Conservation (phyloP, 2,113 vertebrate genomes). For the Leptosomus discolor region DNA sequence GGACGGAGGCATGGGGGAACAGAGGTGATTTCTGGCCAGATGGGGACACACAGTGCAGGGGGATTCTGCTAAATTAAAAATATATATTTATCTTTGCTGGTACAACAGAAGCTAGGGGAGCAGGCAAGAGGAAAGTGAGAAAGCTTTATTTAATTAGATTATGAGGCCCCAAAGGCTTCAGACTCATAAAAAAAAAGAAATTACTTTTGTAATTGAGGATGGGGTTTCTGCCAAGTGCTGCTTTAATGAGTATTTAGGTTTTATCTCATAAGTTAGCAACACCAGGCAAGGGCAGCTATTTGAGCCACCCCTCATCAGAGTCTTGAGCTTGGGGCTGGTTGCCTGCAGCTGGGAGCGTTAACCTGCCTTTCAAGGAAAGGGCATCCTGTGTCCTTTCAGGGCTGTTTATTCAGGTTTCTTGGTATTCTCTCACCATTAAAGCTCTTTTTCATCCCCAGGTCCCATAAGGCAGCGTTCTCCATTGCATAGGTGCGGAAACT, state of each 20-base stretch:
- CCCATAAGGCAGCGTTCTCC: background rate
- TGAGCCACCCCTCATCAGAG: background rate
- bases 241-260: slow-evolving; percentile 48
- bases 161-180: slow-evolving; percentile 52
- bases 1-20: background rate
- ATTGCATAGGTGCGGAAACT: background rate
- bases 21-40: background rate
- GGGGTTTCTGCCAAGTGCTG: slow-evolving; percentile 45
- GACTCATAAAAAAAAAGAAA: slow-evolving; percentile 27
- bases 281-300: background rate
- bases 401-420: background rate
- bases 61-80: slow-evolving; percentile 44
- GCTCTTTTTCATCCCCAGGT: background rate
- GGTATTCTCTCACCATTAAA: background rate
- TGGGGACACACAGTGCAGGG: background rate
- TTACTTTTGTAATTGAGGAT: slow-evolving; percentile 54
- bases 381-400: background rate
- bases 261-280: slow-evolving; percentile 7
- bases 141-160: slow-evolving; percentile 64
- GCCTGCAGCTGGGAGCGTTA: background rate
- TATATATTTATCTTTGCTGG: slow-evolving; percentile 33
- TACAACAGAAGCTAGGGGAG: slow-evolving; percentile 15
- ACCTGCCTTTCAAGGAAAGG: background rate
- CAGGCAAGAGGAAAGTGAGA: slow-evolving; percentile 16
- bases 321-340: background rate